Evolutionary conservation across 2,888 invertebrate species (phyloP).

Genomic region (Hemicrepidius hirtus): DNA sequence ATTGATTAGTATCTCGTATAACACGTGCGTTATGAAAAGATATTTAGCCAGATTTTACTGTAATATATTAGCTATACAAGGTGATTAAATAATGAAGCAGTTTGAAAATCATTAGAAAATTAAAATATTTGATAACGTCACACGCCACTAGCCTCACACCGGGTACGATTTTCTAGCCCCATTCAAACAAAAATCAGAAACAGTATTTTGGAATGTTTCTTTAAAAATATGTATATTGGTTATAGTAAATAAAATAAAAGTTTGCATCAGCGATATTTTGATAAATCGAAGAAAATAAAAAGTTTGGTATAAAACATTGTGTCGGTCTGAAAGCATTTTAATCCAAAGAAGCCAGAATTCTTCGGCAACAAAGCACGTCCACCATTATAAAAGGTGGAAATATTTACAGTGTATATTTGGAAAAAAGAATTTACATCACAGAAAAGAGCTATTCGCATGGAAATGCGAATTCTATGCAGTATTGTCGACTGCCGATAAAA

Average conservation of each 20-base stretch:
- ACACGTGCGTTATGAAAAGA: no score
- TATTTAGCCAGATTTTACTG: no score
- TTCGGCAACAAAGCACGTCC: conserved; percentile 62
- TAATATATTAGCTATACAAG: no score
- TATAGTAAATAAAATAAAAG: neutral
- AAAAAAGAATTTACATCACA: conserved; percentile 70
- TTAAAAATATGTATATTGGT: no score
- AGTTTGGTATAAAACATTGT: conserved; percentile 32
- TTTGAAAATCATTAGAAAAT: no score
- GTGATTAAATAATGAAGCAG: no score
- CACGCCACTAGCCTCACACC: no score
- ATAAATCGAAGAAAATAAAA: conserved; percentile 16
- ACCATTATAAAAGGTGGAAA: conserved; percentile 70
- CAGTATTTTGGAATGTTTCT: no score
- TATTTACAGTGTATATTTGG: conserved; percentile 69
- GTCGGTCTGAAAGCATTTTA: conserved; percentile 37
- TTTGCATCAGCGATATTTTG: conserved; percentile 12
- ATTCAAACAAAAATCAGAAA: no score
- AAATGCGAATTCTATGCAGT: conserved; percentile 69
- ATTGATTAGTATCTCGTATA: no score
- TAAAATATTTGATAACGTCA: no score
- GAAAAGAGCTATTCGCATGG: conserved; percentile 71
- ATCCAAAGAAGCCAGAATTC: conserved; percentile 47
- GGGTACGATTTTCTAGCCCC: no score
- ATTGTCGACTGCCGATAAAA: conserved; percentile 72